A percentile compares a stretch with the other conserved stretches of the same genome.
Conservation (phyloP, 2,888 invertebrate genomes). For the Nephrotoma flavescens region DNA sequence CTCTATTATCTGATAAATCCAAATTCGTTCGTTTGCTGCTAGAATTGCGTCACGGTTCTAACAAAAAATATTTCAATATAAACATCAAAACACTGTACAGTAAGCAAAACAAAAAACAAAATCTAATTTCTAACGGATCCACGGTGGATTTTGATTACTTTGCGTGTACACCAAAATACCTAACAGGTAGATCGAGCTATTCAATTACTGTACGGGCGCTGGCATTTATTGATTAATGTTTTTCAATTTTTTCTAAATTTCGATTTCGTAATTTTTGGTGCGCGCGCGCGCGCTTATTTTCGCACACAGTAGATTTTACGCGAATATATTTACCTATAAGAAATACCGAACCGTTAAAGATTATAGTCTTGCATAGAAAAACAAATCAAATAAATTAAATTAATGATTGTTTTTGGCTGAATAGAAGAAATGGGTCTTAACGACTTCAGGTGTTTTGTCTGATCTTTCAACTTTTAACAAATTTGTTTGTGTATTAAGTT, state of each 20-base stretch:
- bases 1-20: no score
- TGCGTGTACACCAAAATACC: neutral
- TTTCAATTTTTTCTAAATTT: neutral
- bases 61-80: no score
- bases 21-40: no score
- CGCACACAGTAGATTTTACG: neutral
- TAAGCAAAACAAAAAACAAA: no score
- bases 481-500: neutral
- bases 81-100: no score
- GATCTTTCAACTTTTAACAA: neutral
- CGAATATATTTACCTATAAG: neutral
- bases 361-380: neutral
- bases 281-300: no score
- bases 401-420: neutral
- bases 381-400: neutral
- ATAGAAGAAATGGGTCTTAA: neutral
- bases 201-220: neutral
- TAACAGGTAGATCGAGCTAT: neutral
- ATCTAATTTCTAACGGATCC: no score
- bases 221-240: neutral
- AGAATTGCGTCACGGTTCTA: no score
- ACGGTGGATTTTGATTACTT: neutral
- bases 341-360: neutral
- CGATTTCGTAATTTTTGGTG: neutral
- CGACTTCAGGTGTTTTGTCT: neutral